Conservation (phyloP, 2,888 invertebrate genomes). For the Zootermopsis nevadensis region DNA sequence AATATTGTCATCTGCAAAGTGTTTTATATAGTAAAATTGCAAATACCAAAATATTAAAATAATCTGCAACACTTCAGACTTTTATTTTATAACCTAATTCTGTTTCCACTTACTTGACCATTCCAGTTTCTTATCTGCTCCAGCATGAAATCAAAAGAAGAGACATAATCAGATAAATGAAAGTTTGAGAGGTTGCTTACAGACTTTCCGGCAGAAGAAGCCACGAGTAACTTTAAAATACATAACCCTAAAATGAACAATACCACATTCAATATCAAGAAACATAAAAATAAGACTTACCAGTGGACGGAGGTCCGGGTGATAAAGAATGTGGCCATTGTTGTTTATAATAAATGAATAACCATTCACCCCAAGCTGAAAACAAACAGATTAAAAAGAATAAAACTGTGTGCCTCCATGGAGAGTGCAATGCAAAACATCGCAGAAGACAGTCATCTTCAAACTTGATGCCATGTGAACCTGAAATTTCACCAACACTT, state of each 20-base stretch:
- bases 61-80: too few relatives aligned
- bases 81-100: neutral
- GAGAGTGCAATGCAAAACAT: neutral
- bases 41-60: too few relatives aligned
- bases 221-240: too few relatives aligned
- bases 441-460: too few relatives aligned
- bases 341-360: constrained; percentile 98
- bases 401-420: neutral
- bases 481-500: constrained; percentile 55
- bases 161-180: constrained; percentile 23
- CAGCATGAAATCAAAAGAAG: constrained; percentile 58
- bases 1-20: too few relatives aligned
- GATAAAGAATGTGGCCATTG: constrained; percentile 95
- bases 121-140: constrained; percentile 59
- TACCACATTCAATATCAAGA: too few relatives aligned
- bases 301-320: constrained; percentile 93
- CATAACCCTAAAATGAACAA: too few relatives aligned
- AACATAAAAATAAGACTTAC: constrained; percentile 66
- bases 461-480: too few relatives aligned
- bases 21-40: too few relatives aligned
- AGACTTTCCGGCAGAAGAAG: too few relatives aligned
- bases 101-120: constrained; percentile 67
- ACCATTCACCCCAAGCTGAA: constrained; percentile 92
- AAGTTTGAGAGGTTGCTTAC: neutral
- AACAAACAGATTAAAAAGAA: constrained; percentile 55